Conservation (phyloP, 2,888 invertebrate species). For the Zygaena filipendulae region DNA sequence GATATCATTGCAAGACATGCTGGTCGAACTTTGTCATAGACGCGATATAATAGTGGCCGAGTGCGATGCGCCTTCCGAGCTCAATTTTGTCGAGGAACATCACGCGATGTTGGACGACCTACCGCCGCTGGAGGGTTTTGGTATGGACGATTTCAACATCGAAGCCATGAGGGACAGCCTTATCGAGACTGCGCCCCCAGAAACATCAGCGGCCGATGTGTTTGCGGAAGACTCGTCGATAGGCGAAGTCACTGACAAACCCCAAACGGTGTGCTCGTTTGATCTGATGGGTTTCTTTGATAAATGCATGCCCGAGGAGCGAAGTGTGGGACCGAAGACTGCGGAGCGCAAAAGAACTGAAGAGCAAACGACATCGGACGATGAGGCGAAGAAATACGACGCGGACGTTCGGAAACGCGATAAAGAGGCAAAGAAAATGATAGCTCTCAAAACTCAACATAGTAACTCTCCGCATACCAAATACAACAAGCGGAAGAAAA, state of each 20-base stretch:
- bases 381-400: no score
- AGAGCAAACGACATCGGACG: no score
- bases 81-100: slow-evolving; percentile 58
- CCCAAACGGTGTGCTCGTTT: slow-evolving; percentile 45
- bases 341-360: no score
- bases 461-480: no score
- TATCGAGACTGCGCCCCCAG: slow-evolving; percentile 38
- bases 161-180: slow-evolving; percentile 59
- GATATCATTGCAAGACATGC: slow-evolving; percentile 47
- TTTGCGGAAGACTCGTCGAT: slow-evolving; percentile 52
- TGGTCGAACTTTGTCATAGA: slow-evolving; percentile 51
- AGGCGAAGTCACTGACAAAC: slow-evolving; percentile 41
- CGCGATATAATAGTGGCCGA: slow-evolving; percentile 60
- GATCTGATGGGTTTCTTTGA: slow-evolving; percentile 57
- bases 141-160: slow-evolving; percentile 50
- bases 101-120: slow-evolving; percentile 43
- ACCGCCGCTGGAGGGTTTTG: slow-evolving; percentile 52
- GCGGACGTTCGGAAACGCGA: no score
- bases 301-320: no score
- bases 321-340: no score
- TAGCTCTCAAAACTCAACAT: no score
- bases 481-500: no score
- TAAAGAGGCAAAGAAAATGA: no score
- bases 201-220: slow-evolving; percentile 52
- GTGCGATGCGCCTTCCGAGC: slow-evolving; percentile 50